phyloP scores from a whole-genome alignment of 2,797 vertebrate species.

The Caiman crocodilus region DNA sequence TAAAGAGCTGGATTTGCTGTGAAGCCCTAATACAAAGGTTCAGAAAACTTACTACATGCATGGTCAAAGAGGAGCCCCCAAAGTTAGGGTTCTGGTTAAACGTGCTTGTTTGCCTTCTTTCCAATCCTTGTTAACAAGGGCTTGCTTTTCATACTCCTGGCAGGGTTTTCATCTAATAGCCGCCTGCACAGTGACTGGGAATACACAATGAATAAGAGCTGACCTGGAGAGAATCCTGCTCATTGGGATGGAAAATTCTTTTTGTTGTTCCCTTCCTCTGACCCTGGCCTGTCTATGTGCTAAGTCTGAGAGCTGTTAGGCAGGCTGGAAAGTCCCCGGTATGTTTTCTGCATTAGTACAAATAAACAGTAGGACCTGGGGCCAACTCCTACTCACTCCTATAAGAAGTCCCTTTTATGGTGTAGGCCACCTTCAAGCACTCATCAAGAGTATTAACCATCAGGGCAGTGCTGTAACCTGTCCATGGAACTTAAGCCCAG shows the following conservation, averaged over 20 bases:
- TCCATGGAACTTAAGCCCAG: background rate
- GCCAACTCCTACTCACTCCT: slow-evolving; percentile 44
- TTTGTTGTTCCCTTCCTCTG: background rate
- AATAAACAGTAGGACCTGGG: slow-evolving; percentile 38
- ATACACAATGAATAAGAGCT: accelerated
- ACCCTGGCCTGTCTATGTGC: accelerated
- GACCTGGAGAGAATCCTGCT: background rate
- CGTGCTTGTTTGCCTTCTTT: background rate
- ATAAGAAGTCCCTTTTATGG: background rate
- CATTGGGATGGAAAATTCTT: background rate
- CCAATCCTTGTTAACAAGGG: background rate
- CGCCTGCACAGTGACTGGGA: accelerated
- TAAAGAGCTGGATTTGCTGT: accelerated
- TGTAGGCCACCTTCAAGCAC: background rate
- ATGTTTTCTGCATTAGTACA: slow-evolving; percentile 3
- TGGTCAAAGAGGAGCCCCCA: background rate
- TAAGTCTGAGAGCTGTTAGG: background rate
- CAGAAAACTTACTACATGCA: accelerated
- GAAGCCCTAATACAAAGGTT: background rate
- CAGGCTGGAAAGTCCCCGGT: slow-evolving; percentile 48
- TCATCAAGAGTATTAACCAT: background rate
- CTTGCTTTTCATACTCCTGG: background rate
- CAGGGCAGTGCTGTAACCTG: accelerated
- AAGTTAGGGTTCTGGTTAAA: background rate
- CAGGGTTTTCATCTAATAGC: background rate